Base-by-base conservation (phyloP, 2,888 invertebrate species). In the Meliscaeva auricollis region DNA sequence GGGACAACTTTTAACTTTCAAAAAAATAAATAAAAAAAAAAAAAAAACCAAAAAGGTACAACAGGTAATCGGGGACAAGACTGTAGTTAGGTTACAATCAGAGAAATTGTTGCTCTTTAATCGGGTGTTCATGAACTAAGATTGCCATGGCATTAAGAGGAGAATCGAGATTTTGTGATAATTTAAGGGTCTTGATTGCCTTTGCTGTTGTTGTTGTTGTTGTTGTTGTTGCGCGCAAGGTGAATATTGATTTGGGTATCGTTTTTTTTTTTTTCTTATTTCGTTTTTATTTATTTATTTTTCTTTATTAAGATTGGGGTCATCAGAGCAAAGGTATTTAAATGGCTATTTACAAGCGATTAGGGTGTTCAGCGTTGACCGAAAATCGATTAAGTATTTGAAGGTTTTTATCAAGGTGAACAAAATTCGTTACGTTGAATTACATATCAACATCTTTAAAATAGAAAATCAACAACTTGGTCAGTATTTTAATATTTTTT, bases 101-200 rank as follows among this genome's bases (percentile, higher is more conserved):
- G 48, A 73, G 73, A 73, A 83, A 78, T 82, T 82, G 82, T 82
- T 82, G 82, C 77, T 78, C 41, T 54, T 48, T 77, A 62, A 77
- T 77, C 76, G 58, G 50, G 58, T 52, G 60, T 69, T 77, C 69
- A 76, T 69, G 50, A 50, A 60, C 46, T 60, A 44, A 41, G 62
- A 44, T 44, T 74, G 44, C 50, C 8, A 35, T 44, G 60, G 26
- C 22, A 30, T 66, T 66, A 66, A 13, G n/a, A 9, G 32, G 17
- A 32, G 22, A 66, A 50, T 35, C 11, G 15, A 66, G 66, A 50
- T 66, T 66, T 66, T 22, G 35, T 35, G 69, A 70, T 73, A 62
- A 77, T 68, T 80, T 66, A 20, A 35, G 15, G 66, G 35, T 38
- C n/a, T 32, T 44, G 50, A 15, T 44, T 62, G 9, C 3, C 15